Evolutionary conservation across 2,888 invertebrate species (phyloP).

Genomic region (Cephus nigrinus): DNA sequence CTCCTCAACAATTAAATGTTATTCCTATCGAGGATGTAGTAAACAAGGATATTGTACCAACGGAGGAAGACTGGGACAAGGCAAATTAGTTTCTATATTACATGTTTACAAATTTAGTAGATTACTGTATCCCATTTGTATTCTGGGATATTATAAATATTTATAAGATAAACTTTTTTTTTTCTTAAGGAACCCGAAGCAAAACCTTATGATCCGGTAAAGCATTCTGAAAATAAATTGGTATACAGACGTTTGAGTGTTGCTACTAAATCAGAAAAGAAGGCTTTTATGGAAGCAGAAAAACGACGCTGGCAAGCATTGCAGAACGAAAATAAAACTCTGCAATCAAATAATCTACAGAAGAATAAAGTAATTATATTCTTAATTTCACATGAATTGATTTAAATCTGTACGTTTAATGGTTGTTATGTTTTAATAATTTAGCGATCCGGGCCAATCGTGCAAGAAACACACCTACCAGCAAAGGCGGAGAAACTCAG

Average conservation of each 20-base stretch:
- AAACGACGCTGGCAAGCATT: neutral
- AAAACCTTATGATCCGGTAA: constrained; percentile 34
- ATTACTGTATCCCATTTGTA: constrained; percentile 7
- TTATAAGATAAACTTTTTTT: neutral
- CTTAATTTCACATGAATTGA: too few relatives aligned
- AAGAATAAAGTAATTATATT: neutral
- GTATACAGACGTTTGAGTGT: constrained; percentile 26
- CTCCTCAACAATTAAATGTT: too few relatives aligned
- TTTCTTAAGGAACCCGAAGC: constrained; percentile 27
- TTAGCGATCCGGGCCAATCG: too few relatives aligned
- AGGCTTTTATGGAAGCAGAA: neutral
- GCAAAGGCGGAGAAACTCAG: too few relatives aligned
- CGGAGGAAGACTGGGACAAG: constrained; percentile 24
- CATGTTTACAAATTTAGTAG: constrained; percentile 5
- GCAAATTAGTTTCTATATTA: constrained; percentile 12
- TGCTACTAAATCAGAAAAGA: constrained; percentile 26
- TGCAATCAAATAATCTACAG: neutral
- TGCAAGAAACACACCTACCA: too few relatives aligned
- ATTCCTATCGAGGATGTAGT: constrained; percentile 16
- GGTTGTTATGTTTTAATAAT: too few relatives aligned
- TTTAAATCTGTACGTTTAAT: too few relatives aligned
- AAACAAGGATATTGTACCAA: constrained; percentile 12
- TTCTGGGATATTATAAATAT: constrained; percentile 32
- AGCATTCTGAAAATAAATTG: constrained; percentile 19
- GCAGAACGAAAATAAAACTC: neutral